Evolutionary conservation across 2,888 invertebrate genomes (phyloP), one percentile per base, ranked within the genome.

Genomic region (Athalia cordata): DNA sequence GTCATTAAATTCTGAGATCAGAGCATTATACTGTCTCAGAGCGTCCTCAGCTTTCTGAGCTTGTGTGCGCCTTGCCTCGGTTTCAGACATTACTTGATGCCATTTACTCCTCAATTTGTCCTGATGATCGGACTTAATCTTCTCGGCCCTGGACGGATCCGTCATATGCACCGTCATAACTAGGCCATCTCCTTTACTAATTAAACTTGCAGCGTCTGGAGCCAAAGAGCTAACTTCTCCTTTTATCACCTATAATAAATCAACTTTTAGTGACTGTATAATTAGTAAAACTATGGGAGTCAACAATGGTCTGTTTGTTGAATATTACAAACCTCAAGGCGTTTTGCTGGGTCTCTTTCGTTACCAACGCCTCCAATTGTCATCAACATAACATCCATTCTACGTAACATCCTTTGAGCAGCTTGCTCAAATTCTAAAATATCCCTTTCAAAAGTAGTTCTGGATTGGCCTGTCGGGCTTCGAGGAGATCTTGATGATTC

Each of bases 141-240:
- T 91, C 79, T 92, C 92, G 0, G 93, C 94, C n/a, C 93, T 91
- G 59, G 88, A 87, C 43, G 94, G 93, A 85, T 92, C 91, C 45
- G 87, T 86, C 80, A 86, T 88, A 83, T 95, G 95, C n/a, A 93
- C 93, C 61, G 92, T 93, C 88, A 95, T 93, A 47, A 95, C 94
- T 64, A 96, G 91, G 78, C 94, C 93, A 89, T 96, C 96, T 0
- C 96, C 96, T 86, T 94, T 94, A 15, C 95, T 95, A 81, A 96
- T 95, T 52, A 95, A 91, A 78, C 94, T 93, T 5, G 95, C 96
- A 79, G 95, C 95, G 87, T 95, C 95, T 3, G 95, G 95, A 9
- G 95, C 95, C 81, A 95, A 89, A 78, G 91, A 90, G 52, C 92
- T 93, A 80, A 94, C 88, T 88, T 94, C 94, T 82, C 92, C 90